Evolutionary conservation across 2,113 vertebrate genomes (phyloP).

Genomic region (Crypturellus undulatus): DNA sequence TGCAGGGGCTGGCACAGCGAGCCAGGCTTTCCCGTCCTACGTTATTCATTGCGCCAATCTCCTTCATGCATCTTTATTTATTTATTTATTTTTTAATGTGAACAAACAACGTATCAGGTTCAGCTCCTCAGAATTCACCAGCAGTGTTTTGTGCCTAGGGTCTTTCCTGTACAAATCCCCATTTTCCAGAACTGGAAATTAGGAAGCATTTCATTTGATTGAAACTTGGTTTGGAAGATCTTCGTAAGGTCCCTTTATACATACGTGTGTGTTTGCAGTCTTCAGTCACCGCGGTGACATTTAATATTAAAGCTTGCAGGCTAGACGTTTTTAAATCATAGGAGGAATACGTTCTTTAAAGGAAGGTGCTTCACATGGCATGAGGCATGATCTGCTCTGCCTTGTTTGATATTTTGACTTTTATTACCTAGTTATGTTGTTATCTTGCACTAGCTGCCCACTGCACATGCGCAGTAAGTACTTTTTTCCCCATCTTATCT

Average conservation of each 20-base stretch:
- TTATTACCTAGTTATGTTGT: conserved; percentile 36
- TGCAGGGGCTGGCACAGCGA: background rate
- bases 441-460: conserved; percentile 30
- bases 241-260: background rate
- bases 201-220: conserved; percentile 9
- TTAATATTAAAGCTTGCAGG: background rate
- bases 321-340: background rate
- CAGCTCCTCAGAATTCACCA: background rate
- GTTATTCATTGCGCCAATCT: background rate
- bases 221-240: background rate
- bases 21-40: background rate
- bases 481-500: background rate
- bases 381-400: background rate
- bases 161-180: background rate
- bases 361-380: background rate
- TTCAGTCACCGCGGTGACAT: background rate
- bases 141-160: background rate
- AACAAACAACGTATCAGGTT: background rate
- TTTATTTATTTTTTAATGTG: background rate
- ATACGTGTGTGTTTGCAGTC: background rate
- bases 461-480: conserved; percentile 49
- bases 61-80: background rate
- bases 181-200: background rate
- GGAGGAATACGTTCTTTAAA: conserved; percentile 12
- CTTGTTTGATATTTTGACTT: conserved; percentile 39